A percentile compares a stretch with the other conserved stretches of the same genome.
Evolutionary conservation across 2,888 invertebrate species (phyloP).

Genomic region (Acleris emargana): DNA sequence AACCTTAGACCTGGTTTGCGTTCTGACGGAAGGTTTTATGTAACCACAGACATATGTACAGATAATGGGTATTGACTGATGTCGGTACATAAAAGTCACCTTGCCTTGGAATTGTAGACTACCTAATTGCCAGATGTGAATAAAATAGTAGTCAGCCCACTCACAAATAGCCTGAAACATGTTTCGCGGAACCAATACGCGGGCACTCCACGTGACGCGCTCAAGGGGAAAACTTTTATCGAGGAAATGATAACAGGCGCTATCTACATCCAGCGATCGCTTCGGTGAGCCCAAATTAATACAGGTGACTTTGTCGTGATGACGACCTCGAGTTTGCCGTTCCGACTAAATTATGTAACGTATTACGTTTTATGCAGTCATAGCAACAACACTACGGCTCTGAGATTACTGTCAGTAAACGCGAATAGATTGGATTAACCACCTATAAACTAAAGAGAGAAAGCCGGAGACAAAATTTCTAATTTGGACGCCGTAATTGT

Average conservation of each 20-base stretch:
- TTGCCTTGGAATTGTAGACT: slow-evolving; percentile 12
- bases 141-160: slow-evolving; percentile 1
- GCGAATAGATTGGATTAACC: slow-evolving; percentile 22
- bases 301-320: slow-evolving; percentile 14
- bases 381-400: neutral
- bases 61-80: slow-evolving; percentile 36
- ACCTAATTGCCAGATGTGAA: slow-evolving; percentile 19
- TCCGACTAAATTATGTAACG: slow-evolving; percentile 21
- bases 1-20: slow-evolving; percentile 39
- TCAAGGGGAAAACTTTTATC: slow-evolving; percentile 34
- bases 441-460: slow-evolving; percentile 30
- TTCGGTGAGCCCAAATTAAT: slow-evolving; percentile 17
- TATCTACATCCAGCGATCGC: slow-evolving; percentile 26
- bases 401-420: slow-evolving; percentile 5
- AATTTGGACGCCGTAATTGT: slow-evolving; percentile 36
- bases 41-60: slow-evolving; percentile 34
- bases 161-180: slow-evolving; percentile 22
- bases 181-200: slow-evolving; percentile 25
- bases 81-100: slow-evolving; percentile 28
- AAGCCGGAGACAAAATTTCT: slow-evolving; percentile 36
- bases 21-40: slow-evolving; percentile 36
- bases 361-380: slow-evolving; percentile 14
- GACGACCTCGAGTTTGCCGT: slow-evolving; percentile 22
- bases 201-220: slow-evolving; percentile 16
- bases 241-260: slow-evolving; percentile 24